Evolutionary conservation across 2,113 vertebrate genomes (phyloP).

Genomic region (Butorides virescens): DNA sequence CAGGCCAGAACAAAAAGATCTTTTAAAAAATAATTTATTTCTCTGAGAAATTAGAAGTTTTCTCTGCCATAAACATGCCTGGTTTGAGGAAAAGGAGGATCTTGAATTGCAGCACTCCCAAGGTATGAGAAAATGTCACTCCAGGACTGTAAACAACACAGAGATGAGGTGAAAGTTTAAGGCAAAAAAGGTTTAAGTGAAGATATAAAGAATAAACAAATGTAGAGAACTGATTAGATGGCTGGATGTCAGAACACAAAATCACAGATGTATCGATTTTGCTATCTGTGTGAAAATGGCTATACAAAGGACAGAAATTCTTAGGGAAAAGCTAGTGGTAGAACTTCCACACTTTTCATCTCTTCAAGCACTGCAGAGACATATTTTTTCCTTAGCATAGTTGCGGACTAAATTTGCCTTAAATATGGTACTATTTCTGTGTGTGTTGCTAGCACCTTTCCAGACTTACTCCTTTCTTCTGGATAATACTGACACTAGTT

Average conservation of each 20-base stretch:
- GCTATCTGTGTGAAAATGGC: not conserved
- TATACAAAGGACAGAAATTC: not conserved
- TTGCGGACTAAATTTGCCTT: not conserved
- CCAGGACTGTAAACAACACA: not conserved
- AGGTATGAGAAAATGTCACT: not conserved
- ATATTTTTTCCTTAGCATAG: not conserved
- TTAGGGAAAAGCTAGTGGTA: not conserved
- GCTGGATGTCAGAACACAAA: not conserved
- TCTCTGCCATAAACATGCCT: not conserved
- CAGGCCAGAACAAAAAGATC: not conserved
- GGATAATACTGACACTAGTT: not conserved
- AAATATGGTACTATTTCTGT: not conserved
- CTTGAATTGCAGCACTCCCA: not conserved
- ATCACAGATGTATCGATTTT: not conserved
- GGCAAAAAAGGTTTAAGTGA: not conserved
- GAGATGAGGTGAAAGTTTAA: not conserved
- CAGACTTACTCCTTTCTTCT: not conserved
- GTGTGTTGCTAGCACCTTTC: not conserved
- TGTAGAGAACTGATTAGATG: not conserved
- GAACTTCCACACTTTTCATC: not conserved
- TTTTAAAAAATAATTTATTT: not conserved
- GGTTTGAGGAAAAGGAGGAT: not conserved
- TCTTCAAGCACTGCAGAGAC: not conserved
- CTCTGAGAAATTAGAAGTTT: not conserved
- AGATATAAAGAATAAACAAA: not conserved